A percentile compares a stretch with the other conserved stretches of the same genome.
Conservation (phyloP, 2,888 invertebrate genomes). For the Alitta virens region DNA sequence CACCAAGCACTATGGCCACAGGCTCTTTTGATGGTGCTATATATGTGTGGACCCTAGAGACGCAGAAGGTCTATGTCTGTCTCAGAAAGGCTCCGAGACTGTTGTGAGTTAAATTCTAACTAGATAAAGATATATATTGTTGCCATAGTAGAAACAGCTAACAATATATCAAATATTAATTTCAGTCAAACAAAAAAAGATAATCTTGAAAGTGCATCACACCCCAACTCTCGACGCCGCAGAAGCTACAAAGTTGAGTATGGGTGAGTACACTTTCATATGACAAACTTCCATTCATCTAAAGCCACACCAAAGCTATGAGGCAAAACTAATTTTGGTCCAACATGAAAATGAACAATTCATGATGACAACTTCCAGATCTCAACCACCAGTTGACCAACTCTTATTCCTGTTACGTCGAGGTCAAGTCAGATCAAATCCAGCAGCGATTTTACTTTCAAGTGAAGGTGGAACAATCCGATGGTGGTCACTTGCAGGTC, state of each 20-base stretch:
- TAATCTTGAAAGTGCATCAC: neutral
- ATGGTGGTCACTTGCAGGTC: conserved; percentile 44
- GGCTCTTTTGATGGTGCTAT: conserved; percentile 54
- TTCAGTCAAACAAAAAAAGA: neutral
- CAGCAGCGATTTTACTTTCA: conserved; percentile 50
- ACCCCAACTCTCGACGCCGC: conserved; percentile 51
- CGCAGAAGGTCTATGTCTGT: conserved; percentile 45
- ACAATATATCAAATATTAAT: too few relatives aligned
- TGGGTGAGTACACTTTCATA: conserved; percentile 35
- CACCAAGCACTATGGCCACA: conserved; percentile 67
- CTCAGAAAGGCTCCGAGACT: conserved; percentile 33
- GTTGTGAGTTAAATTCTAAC: neutral
- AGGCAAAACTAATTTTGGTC: too few relatives aligned
- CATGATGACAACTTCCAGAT: too few relatives aligned
- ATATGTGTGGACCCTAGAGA: conserved; percentile 53
- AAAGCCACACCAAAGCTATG: too few relatives aligned
- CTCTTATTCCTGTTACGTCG: conserved; percentile 47
- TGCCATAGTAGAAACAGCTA: too few relatives aligned
- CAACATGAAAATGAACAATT: too few relatives aligned
- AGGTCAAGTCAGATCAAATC: conserved; percentile 34
- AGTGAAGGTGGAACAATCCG: conserved; percentile 52
- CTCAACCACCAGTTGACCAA: conserved; percentile 48
- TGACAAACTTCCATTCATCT: neutral
- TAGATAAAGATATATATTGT: too few relatives aligned
- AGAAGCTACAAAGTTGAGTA: conserved; percentile 40